Evolutionary conservation across 92 coral and sea anemone species (phyloP), one percentile per base, ranked within the genome.

Genomic region (Heliopora coerulea): DNA sequence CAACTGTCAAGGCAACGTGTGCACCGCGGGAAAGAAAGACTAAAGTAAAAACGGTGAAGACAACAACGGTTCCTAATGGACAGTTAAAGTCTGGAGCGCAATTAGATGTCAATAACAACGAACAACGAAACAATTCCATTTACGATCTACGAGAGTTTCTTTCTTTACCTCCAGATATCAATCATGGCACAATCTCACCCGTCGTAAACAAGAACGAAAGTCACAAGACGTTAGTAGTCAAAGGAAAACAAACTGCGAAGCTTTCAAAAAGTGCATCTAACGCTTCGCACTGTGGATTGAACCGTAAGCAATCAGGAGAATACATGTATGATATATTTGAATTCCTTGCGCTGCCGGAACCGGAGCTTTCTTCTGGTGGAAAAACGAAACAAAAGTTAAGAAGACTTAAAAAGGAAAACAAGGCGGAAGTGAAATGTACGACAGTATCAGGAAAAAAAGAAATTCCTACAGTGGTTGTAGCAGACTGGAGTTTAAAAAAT

Each of bases 131-230:
- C 24, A 37, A 63, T 7, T 70, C 77, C 15, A 54, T 40, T 18
- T 70, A 70, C 29, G 63, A 54, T 54, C 54, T 70, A 34, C 77
- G 63, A 21, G 77, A 70, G 49, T 52, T 70, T 34, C 63, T 70
- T 13, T 70, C 77, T 18, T 50, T 70, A 1, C 77, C 77, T 1
- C 13, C 49, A 21, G 12, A 19, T 25, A 32, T n/a, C 6, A 31
- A 70, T 15, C 23, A 15, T 6, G 52, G 3, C 2, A 46, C 2
- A 6, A 46, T 46, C n/a, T 15, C 52, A 6, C 52, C 52, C 15
- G n/a, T 46, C 52, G 2, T 6, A 7, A 15, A 15, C 12, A 15
- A 7, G 52, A 15, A 46, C 14, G 3, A 15, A 3, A 15, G 12
- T 8, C 12, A 15, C 2, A 46, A 46, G n/a, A 46, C 52, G 15